Conservation (phyloP, 2,888 invertebrate genomes). For the Steinernema carpocapsae region DNA sequence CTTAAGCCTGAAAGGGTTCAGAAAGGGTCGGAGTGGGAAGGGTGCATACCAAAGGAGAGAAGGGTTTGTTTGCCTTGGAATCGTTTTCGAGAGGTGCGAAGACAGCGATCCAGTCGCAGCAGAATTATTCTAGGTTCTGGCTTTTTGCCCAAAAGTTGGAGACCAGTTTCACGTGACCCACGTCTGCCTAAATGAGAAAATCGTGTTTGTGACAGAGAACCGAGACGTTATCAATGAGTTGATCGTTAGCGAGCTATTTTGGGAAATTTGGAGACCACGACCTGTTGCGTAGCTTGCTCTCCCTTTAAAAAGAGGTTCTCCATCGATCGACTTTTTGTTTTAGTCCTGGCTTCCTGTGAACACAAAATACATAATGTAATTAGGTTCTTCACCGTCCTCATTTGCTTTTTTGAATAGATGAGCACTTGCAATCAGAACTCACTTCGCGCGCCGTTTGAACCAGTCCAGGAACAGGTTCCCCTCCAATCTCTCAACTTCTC, state of each 20-base stretch:
- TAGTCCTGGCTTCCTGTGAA: too few relatives aligned
- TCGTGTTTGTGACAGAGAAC: slow-evolving; percentile 10
- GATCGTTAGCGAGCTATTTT: background rate
- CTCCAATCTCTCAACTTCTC: background rate
- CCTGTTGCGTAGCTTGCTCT: too few relatives aligned
- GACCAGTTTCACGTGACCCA: background rate
- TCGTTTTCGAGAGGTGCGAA: slow-evolving; percentile 25
- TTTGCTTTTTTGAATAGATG: too few relatives aligned
- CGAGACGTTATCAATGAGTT: background rate
- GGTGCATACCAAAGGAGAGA: too few relatives aligned
- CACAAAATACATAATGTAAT: too few relatives aligned
- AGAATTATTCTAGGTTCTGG: background rate
- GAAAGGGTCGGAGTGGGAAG: too few relatives aligned
- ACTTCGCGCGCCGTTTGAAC: background rate
- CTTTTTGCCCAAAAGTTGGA: background rate
- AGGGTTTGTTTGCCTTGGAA: background rate
- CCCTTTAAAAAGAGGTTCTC: too few relatives aligned
- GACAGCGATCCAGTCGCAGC: background rate
- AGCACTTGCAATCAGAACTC: too few relatives aligned
- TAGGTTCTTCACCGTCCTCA: too few relatives aligned
- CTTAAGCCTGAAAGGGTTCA: too few relatives aligned
- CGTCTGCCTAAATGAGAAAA: background rate
- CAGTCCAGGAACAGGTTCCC: background rate
- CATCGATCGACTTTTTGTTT: too few relatives aligned
- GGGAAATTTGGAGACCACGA: too few relatives aligned